A percentile compares a stretch with the other conserved stretches of the same genome.
phyloP scores from a whole-genome alignment of 2,113 vertebrate genomes.

The Spea bombifrons region DNA sequence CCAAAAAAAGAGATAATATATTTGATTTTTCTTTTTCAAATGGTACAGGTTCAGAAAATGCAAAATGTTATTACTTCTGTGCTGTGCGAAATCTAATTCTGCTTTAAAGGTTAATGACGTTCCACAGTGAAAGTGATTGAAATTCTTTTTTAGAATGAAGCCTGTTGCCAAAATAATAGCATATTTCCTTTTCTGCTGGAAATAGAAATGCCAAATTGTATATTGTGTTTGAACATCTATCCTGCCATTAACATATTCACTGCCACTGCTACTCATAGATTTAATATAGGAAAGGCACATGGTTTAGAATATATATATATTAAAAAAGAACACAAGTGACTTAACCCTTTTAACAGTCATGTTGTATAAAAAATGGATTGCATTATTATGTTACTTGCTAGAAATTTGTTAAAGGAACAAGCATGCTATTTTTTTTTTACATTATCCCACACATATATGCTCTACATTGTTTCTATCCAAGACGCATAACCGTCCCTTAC shows the following conservation, averaged over 20 bases:
- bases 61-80: slow-evolving; percentile 64
- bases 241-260: neutral
- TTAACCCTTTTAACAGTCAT: too few species aligned
- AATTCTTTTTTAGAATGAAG: slow-evolving; percentile 48
- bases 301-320: too few species aligned
- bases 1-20: neutral
- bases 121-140: slow-evolving; percentile 47
- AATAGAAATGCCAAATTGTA: neutral
- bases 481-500: too few species aligned
- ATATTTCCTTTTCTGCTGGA: slow-evolving; percentile 21
- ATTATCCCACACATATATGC: too few species aligned
- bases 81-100: slow-evolving; percentile 61
- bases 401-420: too few species aligned
- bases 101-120: slow-evolving; percentile 66
- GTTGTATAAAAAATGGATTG: too few species aligned
- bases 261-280: neutral
- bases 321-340: too few species aligned
- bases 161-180: slow-evolving; percentile 28
- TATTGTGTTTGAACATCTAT: neutral
- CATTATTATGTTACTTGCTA: too few species aligned
- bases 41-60: slow-evolving; percentile 30
- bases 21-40: slow-evolving; percentile 20
- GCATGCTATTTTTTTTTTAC: too few species aligned
- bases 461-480: too few species aligned
- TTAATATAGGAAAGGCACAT: neutral